Percentiles rank a stretch among this genome's conserved stretches.
phyloP scores from a whole-genome alignment of 2,113 vertebrate genomes.

The Chloropsis hardwickii region DNA sequence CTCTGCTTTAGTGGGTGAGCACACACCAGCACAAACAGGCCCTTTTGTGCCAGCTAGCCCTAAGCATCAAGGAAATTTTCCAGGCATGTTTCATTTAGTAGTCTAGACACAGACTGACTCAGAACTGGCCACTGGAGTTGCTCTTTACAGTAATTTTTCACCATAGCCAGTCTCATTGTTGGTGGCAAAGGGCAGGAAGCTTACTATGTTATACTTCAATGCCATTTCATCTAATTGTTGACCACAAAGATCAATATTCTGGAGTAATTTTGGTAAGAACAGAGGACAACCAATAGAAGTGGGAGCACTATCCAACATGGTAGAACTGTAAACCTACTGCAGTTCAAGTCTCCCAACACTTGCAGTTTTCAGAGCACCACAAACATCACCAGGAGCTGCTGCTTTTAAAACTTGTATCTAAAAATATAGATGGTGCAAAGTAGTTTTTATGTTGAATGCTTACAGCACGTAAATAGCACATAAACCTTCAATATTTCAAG shows the following conservation, averaged over 20 bases:
- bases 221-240: not conserved
- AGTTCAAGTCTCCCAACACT: not conserved
- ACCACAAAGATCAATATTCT: not conserved
- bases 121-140: not conserved
- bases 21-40: not conserved
- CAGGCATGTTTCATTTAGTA: constrained; percentile 1
- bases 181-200: not conserved
- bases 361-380: not conserved
- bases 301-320: rapidly evolving
- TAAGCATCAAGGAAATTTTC: not conserved
- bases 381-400: not conserved
- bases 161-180: not conserved
- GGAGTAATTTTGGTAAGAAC: not conserved
- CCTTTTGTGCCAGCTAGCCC: constrained; percentile 29
- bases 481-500: not conserved
- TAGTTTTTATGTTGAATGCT: not conserved
- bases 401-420: not conserved
- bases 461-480: not conserved
- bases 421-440: not conserved
- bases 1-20: not conserved
- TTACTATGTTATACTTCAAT: not conserved
- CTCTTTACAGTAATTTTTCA: not conserved
- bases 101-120: constrained; percentile 23
- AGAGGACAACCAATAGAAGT: not conserved
- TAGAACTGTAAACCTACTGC: not conserved